A percentile compares a stretch with the other conserved stretches of the same genome.
These are phyloP conservation scores for Plecturocebus donacophilus DNA, from an alignment of 2,113 vertebrate genomes.

Conservation along the genomic window DNA sequence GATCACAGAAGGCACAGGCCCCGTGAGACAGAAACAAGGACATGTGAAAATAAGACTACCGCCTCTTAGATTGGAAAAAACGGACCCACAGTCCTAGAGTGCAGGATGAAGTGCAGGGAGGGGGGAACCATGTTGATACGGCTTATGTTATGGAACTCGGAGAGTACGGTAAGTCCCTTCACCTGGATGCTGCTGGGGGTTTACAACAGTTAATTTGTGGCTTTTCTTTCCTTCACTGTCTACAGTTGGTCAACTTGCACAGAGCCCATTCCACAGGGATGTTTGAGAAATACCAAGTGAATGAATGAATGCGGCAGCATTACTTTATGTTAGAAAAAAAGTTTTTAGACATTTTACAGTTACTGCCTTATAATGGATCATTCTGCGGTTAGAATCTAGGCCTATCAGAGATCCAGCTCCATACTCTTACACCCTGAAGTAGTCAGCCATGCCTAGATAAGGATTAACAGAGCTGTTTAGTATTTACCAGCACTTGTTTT, in stretches of 20 bases:
- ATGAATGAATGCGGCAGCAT: too few relatives aligned
- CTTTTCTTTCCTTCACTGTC: not conserved
- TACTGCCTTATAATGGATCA: not conserved
- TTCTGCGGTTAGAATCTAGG: not conserved
- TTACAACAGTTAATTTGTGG: not conserved
- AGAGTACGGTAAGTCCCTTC: not conserved
- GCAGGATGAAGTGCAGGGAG: not conserved
- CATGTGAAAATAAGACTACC: not conserved
- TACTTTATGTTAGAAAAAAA: not conserved
- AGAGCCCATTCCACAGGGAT: not conserved
- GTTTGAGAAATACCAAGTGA: not conserved
- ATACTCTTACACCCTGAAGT: not conserved
- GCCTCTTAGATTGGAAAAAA: not conserved
- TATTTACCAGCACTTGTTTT: not conserved
- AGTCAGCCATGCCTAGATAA: not conserved
- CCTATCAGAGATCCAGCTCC: not conserved
- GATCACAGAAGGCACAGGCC: not conserved
- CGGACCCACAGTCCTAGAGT: too few relatives aligned
- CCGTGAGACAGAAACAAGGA: not conserved
- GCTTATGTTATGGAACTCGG: not conserved
- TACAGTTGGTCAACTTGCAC: not conserved
- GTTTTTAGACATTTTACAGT: not conserved
- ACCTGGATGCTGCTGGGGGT: not conserved
- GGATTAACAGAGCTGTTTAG: not conserved
- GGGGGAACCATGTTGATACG: not conserved